Base-by-base conservation (phyloP, 2,113 vertebrate species). In the Microcebus murinus region DNA sequence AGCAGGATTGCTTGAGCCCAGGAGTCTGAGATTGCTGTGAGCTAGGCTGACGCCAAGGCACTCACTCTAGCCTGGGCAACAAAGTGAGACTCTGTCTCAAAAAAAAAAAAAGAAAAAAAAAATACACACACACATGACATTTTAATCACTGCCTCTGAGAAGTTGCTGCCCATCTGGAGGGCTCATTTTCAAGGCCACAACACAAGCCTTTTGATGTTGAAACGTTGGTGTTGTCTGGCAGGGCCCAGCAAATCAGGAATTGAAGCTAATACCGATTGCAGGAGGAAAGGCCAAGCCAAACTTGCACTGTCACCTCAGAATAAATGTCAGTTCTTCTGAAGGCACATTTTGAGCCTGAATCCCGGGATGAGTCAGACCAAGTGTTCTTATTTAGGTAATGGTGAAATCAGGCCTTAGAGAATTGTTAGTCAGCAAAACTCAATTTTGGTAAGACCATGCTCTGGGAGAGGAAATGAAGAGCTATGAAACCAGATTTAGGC, bases 401-500 rank as follows among this genome's bases (percentile, higher is more conserved):
- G 95, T 27, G 52, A 97, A 84, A 91, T 93, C 57, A 80, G 87
- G 80, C 92, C 80, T 71, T 21, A 29, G 80, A 87, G 80, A 74
- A 94, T 25, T 57, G 89, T 93, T 45, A 79, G 93, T 96, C 95
- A 96, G 95, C 92, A 96, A 85, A 89, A 80, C 39, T 84, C 90
- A 50, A n/a, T 94, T 93, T 90, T 31, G 96, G 57, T 39, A 84
- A 87, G 74, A 65, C 79, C 11, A 1, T 20, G 76, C 45, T 87
- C 65, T 52, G 23, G 34, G 61, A 92, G 83, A 90, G 90, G 79
- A 96, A 97, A 48, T 50, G 86, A 92, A 77, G 79, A 86, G 59
- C 20, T 17, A 8, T 8, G 42, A 77, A 50, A 31, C 68, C 70
- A 71, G 65, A 95, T 61, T 74, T 65, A 74, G 87, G 48, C 34